A percentile compares a stretch with the other conserved stretches of the same genome.
phyloP scores from a whole-genome alignment of 2,113 vertebrate genomes.

The Megalops atlanticus region DNA sequence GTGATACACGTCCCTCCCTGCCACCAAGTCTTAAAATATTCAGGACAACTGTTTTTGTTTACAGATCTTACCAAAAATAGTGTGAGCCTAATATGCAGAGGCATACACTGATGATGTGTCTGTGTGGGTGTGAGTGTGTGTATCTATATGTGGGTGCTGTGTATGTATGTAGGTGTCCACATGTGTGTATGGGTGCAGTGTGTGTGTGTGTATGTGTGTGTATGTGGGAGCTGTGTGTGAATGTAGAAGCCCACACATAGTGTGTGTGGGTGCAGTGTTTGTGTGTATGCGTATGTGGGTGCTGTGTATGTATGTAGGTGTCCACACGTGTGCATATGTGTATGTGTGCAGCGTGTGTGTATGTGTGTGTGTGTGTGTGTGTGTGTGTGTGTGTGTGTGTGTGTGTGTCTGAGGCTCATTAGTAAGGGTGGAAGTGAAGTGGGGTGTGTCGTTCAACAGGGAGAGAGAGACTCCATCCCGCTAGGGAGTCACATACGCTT shows the following conservation, averaged over 20 bases:
- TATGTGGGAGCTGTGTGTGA: background rate
- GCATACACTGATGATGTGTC: conserved; percentile 13
- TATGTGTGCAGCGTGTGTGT: background rate
- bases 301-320: background rate
- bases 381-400: background rate
- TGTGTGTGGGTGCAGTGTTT: too few relatives aligned
- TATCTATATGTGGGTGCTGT: conserved; percentile 15
- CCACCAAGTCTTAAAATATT: background rate
- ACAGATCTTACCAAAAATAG: background rate
- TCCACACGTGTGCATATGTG: background rate
- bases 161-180: conserved; percentile 8
- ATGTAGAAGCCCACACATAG: too few relatives aligned
- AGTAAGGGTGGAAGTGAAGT: background rate
- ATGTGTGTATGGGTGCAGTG: conserved; percentile 31
- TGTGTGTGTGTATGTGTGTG: conserved; percentile 19
- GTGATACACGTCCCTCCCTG: background rate
- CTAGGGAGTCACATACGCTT: background rate
- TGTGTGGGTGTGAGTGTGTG: conserved; percentile 25
- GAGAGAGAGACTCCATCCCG: background rate
- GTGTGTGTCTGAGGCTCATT: background rate
- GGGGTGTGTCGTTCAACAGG: background rate
- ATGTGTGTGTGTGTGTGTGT: background rate
- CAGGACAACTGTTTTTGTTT: too few relatives aligned
- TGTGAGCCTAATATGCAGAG: background rate
- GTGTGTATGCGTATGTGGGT: too few relatives aligned